Evolutionary conservation across 2,797 vertebrate species (phyloP).

Genomic region (Hydrophis major): DNA sequence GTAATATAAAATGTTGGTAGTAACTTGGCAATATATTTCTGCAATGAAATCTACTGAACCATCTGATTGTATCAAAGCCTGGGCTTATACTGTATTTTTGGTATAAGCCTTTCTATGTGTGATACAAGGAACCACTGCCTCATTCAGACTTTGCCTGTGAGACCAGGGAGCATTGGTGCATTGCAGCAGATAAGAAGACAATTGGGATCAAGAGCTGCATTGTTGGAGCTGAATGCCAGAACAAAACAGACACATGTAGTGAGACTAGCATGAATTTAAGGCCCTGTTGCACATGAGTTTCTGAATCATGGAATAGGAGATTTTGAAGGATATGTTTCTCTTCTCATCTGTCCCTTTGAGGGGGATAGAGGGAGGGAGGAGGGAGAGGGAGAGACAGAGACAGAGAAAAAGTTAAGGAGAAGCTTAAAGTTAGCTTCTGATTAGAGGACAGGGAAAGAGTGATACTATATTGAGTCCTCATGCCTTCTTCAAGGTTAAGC

Average conservation of each 20-base stretch:
- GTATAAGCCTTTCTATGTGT: not conserved
- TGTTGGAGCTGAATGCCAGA: not conserved
- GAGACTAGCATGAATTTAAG: not conserved
- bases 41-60: not conserved
- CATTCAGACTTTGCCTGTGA: not conserved
- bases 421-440: not conserved
- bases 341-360: not conserved
- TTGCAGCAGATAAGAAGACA: not conserved
- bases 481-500: not conserved
- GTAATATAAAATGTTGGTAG: not conserved
- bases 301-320: not conserved
- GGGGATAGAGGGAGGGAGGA: fast-evolving
- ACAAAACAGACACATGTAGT: not conserved
- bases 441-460: not conserved
- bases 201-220: not conserved
- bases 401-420: not conserved
- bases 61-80: not conserved
- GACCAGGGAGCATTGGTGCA: not conserved
- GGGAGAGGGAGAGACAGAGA: no score
- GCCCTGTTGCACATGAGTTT: not conserved
- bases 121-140: not conserved
- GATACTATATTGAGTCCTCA: not conserved
- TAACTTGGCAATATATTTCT: not conserved
- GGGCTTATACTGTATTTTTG: not conserved
- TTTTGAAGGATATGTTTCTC: not conserved